phyloP scores from a whole-genome alignment of 2,797 vertebrate species.

The Diceros bicornis region DNA sequence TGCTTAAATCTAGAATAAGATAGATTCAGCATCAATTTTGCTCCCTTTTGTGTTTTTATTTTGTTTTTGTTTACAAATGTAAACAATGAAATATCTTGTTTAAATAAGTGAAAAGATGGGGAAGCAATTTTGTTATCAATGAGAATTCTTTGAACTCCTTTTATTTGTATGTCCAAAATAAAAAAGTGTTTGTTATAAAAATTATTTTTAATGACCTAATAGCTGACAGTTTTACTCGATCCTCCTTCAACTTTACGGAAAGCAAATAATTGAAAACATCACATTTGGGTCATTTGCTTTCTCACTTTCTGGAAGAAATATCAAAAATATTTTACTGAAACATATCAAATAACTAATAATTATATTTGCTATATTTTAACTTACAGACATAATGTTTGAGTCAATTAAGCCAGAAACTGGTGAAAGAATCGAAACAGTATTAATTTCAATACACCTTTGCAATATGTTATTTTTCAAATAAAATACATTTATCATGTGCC shows the following conservation, averaged over 20 bases:
- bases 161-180: background rate
- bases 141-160: background rate
- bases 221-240: background rate
- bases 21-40: background rate
- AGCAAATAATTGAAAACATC: background rate
- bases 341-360: background rate
- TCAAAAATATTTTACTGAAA: background rate
- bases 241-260: background rate
- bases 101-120: constrained; percentile 16
- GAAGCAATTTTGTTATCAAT: background rate
- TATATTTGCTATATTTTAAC: background rate
- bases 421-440: background rate
- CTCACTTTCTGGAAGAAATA: background rate
- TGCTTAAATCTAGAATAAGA: background rate
- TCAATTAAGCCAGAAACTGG: background rate
- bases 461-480: background rate
- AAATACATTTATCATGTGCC: background rate
- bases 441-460: background rate
- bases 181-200: background rate
- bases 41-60: background rate
- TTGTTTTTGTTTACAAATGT: background rate
- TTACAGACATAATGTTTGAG: background rate
- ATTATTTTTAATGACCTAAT: background rate
- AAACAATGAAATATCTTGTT: background rate
- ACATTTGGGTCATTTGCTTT: background rate